phyloP scores from a whole-genome alignment of 2,113 vertebrate species.

The Pluvialis apricaria region DNA sequence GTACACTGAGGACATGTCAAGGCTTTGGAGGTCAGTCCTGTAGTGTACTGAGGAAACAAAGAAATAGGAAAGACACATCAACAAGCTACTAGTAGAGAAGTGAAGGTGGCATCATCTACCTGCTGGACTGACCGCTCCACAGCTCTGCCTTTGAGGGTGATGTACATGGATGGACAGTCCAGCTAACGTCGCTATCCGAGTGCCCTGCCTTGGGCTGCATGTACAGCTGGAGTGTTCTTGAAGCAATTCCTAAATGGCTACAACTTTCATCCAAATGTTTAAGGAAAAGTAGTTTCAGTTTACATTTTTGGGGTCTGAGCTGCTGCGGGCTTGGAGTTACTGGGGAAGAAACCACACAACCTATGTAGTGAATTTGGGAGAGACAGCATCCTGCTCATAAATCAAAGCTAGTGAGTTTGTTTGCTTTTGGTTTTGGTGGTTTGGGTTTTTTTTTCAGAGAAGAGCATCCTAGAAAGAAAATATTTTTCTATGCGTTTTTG shows the following conservation, averaged over 20 bases:
- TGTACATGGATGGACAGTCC: background rate
- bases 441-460: background rate
- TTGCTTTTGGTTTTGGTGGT: background rate
- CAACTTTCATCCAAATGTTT: background rate
- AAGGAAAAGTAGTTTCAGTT: background rate
- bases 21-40: background rate
- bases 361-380: background rate
- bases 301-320: background rate
- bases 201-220: background rate
- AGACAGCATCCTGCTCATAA: background rate
- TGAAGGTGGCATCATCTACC: background rate
- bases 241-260: background rate
- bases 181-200: background rate
- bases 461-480: background rate
- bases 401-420: background rate
- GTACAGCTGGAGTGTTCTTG: background rate
- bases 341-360: background rate
- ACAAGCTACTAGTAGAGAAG: background rate
- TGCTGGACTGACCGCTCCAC: background rate
- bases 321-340: background rate
- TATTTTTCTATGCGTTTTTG: background rate
- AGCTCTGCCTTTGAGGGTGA: background rate
- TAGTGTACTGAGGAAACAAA: background rate
- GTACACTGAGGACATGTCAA: background rate
- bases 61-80: background rate